Percentiles rank a stretch among this genome's conserved stretches.
Conservation (phyloP, 2,888 invertebrate species). For the Isoperla grammatica region DNA sequence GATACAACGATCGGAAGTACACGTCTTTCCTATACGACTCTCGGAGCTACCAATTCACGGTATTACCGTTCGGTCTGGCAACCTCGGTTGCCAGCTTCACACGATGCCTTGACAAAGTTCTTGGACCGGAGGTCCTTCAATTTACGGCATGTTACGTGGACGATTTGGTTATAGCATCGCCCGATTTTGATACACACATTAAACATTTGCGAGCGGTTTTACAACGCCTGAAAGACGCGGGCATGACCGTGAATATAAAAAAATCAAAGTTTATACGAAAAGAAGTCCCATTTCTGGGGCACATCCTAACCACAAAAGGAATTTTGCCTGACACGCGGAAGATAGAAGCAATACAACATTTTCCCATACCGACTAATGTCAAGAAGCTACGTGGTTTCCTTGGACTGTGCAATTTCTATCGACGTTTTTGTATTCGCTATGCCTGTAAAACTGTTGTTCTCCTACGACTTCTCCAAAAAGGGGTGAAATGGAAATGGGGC, state of each 20-base stretch:
- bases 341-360: background rate
- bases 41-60: conserved; percentile 34
- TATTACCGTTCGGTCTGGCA: conserved; percentile 36
- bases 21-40: conserved; percentile 33
- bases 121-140: conserved; percentile 33
- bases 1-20: conserved; percentile 28
- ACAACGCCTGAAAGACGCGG: conserved; percentile 27
- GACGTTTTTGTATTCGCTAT: background rate
- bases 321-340: background rate
- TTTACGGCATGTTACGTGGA: conserved; percentile 34
- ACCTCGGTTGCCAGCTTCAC: conserved; percentile 35
- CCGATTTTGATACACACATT: conserved; percentile 31
- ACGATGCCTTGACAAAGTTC: conserved; percentile 29
- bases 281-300: background rate
- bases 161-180: conserved; percentile 36
- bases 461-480: conserved; percentile 30
- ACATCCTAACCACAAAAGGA: background rate
- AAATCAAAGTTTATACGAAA: conserved; percentile 33
- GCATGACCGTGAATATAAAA: conserved; percentile 33
- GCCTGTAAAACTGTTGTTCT: conserved; percentile 29
- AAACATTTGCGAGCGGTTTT: conserved; percentile 32
- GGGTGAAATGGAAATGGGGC: no score
- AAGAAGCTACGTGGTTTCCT: background rate
- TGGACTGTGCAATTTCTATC: background rate
- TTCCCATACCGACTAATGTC: background rate